Evolutionary conservation across 2,113 vertebrate species (phyloP).

Genomic region (Canis aureus): DNA sequence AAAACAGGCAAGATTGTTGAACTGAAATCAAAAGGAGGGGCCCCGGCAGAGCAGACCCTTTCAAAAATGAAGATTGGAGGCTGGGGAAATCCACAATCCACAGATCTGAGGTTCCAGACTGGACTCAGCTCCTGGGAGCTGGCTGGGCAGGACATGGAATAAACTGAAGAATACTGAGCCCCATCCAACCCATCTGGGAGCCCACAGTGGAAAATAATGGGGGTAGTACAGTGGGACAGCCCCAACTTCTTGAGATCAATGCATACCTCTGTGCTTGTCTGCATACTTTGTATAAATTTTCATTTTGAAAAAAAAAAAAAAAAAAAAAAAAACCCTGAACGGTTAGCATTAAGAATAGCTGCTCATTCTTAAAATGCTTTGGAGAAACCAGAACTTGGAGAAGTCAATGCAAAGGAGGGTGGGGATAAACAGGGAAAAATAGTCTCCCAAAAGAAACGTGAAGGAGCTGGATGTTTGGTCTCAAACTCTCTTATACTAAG

Average conservation of each 20-base stretch:
- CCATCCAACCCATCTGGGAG: constrained; percentile 58
- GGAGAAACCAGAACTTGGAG: constrained; percentile 42
- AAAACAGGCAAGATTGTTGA: constrained; percentile 9
- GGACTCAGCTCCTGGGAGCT: constrained; percentile 38
- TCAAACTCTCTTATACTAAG: not conserved
- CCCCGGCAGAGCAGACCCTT: not conserved
- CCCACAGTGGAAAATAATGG: constrained; percentile 64
- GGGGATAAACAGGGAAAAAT: not conserved
- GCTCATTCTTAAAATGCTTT: constrained; percentile 70
- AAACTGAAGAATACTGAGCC: constrained; percentile 6
- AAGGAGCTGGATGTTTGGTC: not conserved
- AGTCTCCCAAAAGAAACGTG: not conserved
- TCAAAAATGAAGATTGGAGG: not conserved
- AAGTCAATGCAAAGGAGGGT: not conserved
- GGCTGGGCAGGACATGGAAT: not conserved
- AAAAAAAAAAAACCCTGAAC: not conserved
- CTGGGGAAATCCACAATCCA: not conserved
- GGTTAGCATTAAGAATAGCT: constrained; percentile 58
- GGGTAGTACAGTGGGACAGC: not conserved
- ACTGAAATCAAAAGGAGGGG: constrained; percentile 9
- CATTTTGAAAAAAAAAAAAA: constrained; percentile 39
- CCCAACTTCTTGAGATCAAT: constrained; percentile 50
- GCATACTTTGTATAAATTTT: constrained; percentile 59
- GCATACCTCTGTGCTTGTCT: constrained; percentile 50
- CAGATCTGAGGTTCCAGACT: constrained; percentile 23